Evolutionary conservation across 2,113 vertebrate genomes (phyloP).

Genomic region (Sturnus vulgaris): DNA sequence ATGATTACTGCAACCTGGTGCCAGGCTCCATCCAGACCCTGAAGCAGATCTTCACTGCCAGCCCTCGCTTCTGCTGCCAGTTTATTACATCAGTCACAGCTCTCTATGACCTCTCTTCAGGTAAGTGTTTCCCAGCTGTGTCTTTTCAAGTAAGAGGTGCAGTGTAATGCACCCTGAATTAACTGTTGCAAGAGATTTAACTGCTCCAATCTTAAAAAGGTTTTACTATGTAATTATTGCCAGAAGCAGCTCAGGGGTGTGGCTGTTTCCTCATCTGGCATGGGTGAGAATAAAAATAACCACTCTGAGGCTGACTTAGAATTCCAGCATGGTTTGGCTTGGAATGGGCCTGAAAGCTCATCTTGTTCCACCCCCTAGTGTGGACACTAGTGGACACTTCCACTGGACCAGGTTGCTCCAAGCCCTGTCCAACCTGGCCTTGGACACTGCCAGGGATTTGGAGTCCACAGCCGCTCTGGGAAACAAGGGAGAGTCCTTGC

Average conservation of each 20-base stretch:
- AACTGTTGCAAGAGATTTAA: neutral
- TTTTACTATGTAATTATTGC: neutral
- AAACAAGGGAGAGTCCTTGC: neutral
- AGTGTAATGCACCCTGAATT: rapidly evolving
- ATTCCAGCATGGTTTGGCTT: neutral
- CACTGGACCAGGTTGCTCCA: rapidly evolving
- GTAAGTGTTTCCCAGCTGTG: constrained; percentile 46
- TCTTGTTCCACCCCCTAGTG: neutral
- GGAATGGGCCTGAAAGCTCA: neutral
- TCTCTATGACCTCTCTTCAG: constrained; percentile 89
- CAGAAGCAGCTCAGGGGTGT: neutral
- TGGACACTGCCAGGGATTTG: neutral
- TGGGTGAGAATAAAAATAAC: neutral
- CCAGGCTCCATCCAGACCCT: constrained; percentile 89
- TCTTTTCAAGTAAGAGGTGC: neutral
- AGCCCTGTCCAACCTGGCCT: neutral
- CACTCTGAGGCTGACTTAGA: neutral
- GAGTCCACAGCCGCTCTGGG: neutral
- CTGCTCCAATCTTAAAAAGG: neutral
- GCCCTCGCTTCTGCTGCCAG: constrained; percentile 98
- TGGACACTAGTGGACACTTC: neutral
- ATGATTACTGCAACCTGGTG: constrained; percentile 93
- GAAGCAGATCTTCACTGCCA: constrained; percentile 87
- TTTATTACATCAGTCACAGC: constrained; percentile 90
- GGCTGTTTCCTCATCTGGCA: neutral